Evolutionary conservation across 2,797 vertebrate species (phyloP).

Genomic region (Uromys caudimaculatus): DNA sequence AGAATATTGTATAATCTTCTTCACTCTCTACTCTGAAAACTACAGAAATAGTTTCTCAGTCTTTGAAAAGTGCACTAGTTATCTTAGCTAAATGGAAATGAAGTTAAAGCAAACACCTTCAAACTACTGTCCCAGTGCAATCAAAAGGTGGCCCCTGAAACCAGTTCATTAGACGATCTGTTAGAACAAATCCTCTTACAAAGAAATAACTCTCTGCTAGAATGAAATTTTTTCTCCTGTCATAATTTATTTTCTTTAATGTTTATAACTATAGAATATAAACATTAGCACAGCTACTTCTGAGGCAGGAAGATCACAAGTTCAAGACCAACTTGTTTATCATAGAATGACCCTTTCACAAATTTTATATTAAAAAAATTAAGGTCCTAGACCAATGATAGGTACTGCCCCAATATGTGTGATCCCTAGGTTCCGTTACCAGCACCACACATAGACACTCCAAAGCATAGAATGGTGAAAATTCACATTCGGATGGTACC

Average conservation of each 20-base stretch:
- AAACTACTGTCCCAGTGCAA: neutral
- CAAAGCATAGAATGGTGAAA: neutral
- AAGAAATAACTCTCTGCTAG: conserved; percentile 8
- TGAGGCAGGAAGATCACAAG: neutral
- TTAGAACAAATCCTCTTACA: neutral
- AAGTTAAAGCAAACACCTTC: conserved; percentile 43
- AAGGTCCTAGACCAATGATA: neutral
- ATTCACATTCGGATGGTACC: neutral
- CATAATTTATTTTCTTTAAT: conserved; percentile 49
- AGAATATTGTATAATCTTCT: neutral
- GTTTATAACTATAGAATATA: neutral
- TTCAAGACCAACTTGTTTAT: neutral
- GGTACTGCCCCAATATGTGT: neutral
- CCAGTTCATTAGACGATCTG: neutral
- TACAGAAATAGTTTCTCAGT: neutral
- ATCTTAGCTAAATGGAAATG: neutral
- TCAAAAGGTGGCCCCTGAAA: conserved; percentile 40
- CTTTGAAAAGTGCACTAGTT: neutral
- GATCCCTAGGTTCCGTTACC: neutral
- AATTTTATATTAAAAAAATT: neutral
- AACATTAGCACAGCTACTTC: neutral
- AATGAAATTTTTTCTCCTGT: conserved; percentile 11
- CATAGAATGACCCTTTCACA: neutral
- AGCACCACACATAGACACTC: neutral
- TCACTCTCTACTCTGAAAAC: neutral